These are phyloP conservation scores for Drosophila trichaetosa DNA, from an alignment of 2,888 invertebrate genomes.

Conservation along the genomic window DNA sequence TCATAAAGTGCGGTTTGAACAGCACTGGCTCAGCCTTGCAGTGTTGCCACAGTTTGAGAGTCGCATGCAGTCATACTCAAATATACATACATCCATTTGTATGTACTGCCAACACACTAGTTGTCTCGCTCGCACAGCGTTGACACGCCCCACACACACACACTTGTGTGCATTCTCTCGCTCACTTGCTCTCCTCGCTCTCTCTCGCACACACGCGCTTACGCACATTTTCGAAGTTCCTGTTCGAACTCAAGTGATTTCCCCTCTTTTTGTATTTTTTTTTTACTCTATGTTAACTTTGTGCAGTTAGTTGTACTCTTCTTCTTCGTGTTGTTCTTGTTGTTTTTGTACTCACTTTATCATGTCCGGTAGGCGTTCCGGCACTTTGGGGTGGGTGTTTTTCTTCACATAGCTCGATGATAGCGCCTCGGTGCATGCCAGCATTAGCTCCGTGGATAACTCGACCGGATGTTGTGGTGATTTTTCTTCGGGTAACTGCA, in stretches of 20 bases:
- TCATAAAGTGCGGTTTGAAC: slow-evolving; percentile 36
- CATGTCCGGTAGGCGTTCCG: slow-evolving; percentile 85
- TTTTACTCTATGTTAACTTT: slow-evolving; percentile 16
- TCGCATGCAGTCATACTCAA: neutral
- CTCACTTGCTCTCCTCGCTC: neutral
- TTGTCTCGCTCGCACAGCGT: slow-evolving; percentile 44
- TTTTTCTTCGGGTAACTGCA: slow-evolving; percentile 85
- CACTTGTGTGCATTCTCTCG: slow-evolving; percentile 12
- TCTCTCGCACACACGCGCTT: slow-evolving; percentile 11
- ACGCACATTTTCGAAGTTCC: slow-evolving; percentile 55
- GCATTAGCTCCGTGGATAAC: slow-evolving; percentile 85
- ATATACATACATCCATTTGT: slow-evolving; percentile 14
- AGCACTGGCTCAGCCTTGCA: slow-evolving; percentile 15
- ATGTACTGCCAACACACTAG: slow-evolving; percentile 10
- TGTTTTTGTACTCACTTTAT: slow-evolving; percentile 83
- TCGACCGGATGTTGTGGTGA: slow-evolving; percentile 85
- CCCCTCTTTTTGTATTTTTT: slow-evolving; percentile 35
- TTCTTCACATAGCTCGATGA: slow-evolving; percentile 84
- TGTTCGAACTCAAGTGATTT: slow-evolving; percentile 56
- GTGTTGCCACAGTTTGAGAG: slow-evolving; percentile 24
- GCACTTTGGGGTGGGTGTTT: slow-evolving; percentile 84
- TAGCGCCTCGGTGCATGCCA: slow-evolving; percentile 85
- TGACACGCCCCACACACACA: slow-evolving; percentile 58
- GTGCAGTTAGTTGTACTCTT: slow-evolving; percentile 31
- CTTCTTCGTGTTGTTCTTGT: slow-evolving; percentile 12